Evolutionary conservation across 1,140 invertebrate species (phyloP), one percentile per base, ranked within the genome.

Genomic region (Metaphire vulgaris): DNA sequence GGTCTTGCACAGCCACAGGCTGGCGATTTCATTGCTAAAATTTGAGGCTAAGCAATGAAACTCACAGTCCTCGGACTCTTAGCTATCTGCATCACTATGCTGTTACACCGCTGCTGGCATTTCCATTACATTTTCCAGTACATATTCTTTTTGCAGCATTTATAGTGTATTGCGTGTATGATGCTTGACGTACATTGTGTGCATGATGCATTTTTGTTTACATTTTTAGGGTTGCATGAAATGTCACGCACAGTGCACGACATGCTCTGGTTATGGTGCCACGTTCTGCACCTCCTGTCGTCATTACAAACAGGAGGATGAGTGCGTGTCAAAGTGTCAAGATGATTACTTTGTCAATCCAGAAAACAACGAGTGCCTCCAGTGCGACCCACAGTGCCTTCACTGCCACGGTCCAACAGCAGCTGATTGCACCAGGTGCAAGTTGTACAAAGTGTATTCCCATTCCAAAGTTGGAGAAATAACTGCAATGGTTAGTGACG

Each of bases 311-410:
- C 64, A 79, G 33, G 76, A 80, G 14, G 76, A 75, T 15, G 34
- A 76, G 68, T 83, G 78, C 41, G 75, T 77, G 1, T 32, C 67
- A 16, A 70, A 32, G 26, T 80, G 79, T 41, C n/a, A 56, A 1
- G 1, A 0, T 34, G 72, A 34, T n/a, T 73, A 41, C 34, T 73
- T 12, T 28, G 31, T 29, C n/a, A 96, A 92, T 82, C 93, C 92
- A 80, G 89, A 91, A 74, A 92, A 92, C 14, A 65, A 69, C 33
- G 1, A 28, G 31, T 79, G 78, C 0, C 93, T 96, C 80, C 93
- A 94, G 81, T 97, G 95, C 82, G 93, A 95, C 83, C 91, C 94
- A 70, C 92, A 95, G 83, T 98, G 96, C 84, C 91, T 93, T 0
- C 82, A 88, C 0, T 99, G 96, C 82, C 89, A 85, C 0, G 95